A percentile compares a stretch with the other conserved stretches of the same genome.
phyloP scores from a whole-genome alignment of 2,888 invertebrate genomes.

The Pteria penguin region DNA sequence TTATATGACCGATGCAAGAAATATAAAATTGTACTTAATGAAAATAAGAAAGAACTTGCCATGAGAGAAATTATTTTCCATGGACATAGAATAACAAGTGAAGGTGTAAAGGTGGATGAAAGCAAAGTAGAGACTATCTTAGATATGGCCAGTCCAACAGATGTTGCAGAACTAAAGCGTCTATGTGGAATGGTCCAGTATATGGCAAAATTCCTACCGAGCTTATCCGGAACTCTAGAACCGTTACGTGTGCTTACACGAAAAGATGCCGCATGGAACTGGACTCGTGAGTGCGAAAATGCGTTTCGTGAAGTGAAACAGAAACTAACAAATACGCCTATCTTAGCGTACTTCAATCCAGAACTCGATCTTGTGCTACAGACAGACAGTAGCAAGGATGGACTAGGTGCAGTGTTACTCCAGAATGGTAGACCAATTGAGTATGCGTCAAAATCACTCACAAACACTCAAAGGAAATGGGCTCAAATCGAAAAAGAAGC shows the following conservation, averaged over 20 bases:
- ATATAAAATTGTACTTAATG: slow-evolving; percentile 23
- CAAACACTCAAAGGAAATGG: slow-evolving; percentile 14
- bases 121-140: slow-evolving; percentile 27
- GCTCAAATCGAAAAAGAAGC: slow-evolving; percentile 26
- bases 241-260: slow-evolving; percentile 35
- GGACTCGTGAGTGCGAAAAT: slow-evolving; percentile 41
- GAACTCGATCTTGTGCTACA: slow-evolving; percentile 49
- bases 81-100: slow-evolving; percentile 16
- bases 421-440: slow-evolving; percentile 52
- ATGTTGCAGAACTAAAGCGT: slow-evolving; percentile 33
- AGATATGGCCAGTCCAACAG: slow-evolving; percentile 43
- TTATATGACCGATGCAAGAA: slow-evolving; percentile 24
- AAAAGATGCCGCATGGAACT: slow-evolving; percentile 36
- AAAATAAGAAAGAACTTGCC: slow-evolving; percentile 15
- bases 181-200: slow-evolving; percentile 38
- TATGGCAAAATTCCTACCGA: slow-evolving; percentile 16
- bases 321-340: slow-evolving; percentile 42
- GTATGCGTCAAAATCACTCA: slow-evolving; percentile 45
- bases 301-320: slow-evolving; percentile 46
- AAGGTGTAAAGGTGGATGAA: slow-evolving; percentile 19
- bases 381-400: slow-evolving; percentile 50
- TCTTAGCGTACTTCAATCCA: slow-evolving; percentile 47
- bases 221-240: slow-evolving; percentile 10
- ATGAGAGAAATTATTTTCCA: slow-evolving; percentile 21
- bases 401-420: slow-evolving; percentile 49